phyloP scores from a whole-genome alignment of 2,888 invertebrate species.

The Thumatha senex region DNA sequence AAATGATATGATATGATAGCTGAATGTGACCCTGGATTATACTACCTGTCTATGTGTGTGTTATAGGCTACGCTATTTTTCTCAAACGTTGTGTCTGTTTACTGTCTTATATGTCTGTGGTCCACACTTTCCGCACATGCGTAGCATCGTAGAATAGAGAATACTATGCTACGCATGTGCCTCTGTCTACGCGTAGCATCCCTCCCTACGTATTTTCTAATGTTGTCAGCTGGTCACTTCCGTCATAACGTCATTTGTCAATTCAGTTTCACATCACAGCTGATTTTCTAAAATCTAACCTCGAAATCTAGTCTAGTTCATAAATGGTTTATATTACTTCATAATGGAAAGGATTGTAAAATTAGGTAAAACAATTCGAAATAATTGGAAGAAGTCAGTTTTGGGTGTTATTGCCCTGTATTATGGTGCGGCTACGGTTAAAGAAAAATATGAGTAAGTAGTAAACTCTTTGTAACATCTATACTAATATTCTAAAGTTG shows the following conservation, averaged over 20 bases:
- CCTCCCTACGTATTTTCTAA: no score
- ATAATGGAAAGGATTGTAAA: slow-evolving; percentile 80
- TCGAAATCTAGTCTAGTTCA: slow-evolving; percentile 5
- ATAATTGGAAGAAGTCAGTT: slow-evolving; percentile 95
- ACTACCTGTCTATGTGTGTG: no score
- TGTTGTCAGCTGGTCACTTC: no score
- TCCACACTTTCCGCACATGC: no score
- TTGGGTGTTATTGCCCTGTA: slow-evolving; percentile 86
- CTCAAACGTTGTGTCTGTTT: no score
- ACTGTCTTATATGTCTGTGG: no score
- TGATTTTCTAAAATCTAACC: slow-evolving; percentile 29
- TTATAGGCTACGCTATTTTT: no score
- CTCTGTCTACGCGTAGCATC: no score
- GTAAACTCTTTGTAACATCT: slow-evolving; percentile 13
- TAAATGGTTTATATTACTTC: not conserved
- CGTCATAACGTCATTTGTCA: not conserved
- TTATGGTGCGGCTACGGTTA: slow-evolving; percentile 88
- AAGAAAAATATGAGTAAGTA: slow-evolving; percentile 91
- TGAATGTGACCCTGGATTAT: no score
- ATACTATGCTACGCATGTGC: no score
- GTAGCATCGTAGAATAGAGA: no score
- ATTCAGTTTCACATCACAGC: slow-evolving; percentile 17
- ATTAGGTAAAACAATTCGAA: slow-evolving; percentile 86
- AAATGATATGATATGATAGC: no score
- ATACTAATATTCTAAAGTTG: not conserved